Percentiles rank a stretch among this genome's conserved stretches.
Evolutionary conservation across 2,888 invertebrate species (phyloP).

Genomic region (Taphrorychus bicolor): DNA sequence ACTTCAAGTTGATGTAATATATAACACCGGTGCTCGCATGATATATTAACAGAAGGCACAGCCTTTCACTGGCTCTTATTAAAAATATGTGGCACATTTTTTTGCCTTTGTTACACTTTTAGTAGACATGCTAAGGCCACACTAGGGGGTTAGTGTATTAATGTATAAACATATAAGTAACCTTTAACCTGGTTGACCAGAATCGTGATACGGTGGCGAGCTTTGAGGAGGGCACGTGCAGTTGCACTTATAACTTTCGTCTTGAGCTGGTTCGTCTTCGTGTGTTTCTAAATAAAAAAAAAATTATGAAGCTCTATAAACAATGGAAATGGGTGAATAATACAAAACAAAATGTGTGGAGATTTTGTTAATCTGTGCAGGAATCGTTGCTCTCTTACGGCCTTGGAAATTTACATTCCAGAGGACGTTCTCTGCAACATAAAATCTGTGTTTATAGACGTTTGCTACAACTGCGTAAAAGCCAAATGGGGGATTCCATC

Average conservation of each 20-base stretch:
- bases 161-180: slow-evolving; percentile 39
- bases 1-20: slow-evolving; percentile 1
- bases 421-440: slow-evolving; percentile 5
- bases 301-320: neutral
- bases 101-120: neutral
- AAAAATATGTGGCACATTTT: neutral
- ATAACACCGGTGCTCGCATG: neutral
- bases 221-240: slow-evolving; percentile 36
- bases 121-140: neutral
- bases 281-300: neutral
- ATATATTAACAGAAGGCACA: neutral
- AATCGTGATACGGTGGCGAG: neutral
- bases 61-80: neutral
- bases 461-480: neutral
- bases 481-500: neutral
- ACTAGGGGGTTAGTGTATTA: slow-evolving; percentile 37
- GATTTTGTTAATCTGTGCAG: neutral
- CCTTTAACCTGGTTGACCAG: slow-evolving; percentile 45
- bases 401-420: neutral
- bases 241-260: slow-evolving; percentile 43
- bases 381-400: neutral
- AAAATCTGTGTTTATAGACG: slow-evolving; percentile 4
- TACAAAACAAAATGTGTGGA: no score
- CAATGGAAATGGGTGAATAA: no score
- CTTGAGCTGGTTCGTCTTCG: slow-evolving; percentile 48